A percentile compares a stretch with the other conserved stretches of the same genome.
phyloP scores from a whole-genome alignment of 2,113 vertebrate genomes.

The Sitta europaea region DNA sequence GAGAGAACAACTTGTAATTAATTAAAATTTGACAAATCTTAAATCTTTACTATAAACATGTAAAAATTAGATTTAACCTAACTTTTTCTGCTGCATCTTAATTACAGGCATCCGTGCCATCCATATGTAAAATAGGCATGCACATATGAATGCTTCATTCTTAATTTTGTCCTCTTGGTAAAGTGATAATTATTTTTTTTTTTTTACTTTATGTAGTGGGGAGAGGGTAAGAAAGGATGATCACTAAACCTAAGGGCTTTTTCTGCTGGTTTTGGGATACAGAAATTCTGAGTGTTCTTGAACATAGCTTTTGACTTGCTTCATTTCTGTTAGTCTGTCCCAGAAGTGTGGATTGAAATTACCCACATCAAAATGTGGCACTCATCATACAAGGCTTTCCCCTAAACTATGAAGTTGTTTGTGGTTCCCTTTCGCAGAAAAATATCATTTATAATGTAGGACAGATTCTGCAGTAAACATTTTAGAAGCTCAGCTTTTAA shows the following conservation, averaged over 20 bases:
- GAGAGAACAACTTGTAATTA: not conserved
- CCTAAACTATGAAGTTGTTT: not conserved
- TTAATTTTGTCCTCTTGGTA: not conserved
- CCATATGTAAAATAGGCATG: not conserved
- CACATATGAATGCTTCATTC: not conserved
- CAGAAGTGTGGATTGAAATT: not conserved
- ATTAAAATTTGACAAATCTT: not conserved
- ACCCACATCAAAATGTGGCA: rapidly evolving
- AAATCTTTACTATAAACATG: not conserved
- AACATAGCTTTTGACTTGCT: not conserved
- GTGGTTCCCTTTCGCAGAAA: not conserved
- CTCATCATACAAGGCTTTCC: not conserved
- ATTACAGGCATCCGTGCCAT: not conserved
- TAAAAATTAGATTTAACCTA: not conserved
- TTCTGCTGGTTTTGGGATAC: not conserved
- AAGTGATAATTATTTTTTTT: not conserved
- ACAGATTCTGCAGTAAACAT: not conserved
- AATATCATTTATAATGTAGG: not conserved
- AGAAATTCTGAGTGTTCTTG: not conserved
- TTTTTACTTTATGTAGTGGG: not conserved
- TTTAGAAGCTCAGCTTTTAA: not conserved
- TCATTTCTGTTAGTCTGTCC: not conserved
- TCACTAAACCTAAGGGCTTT: not conserved
- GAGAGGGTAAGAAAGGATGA: not conserved
- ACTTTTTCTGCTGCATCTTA: not conserved